Base-by-base conservation (phyloP, 2,888 invertebrate genomes). In the Thymelicus lineola region DNA sequence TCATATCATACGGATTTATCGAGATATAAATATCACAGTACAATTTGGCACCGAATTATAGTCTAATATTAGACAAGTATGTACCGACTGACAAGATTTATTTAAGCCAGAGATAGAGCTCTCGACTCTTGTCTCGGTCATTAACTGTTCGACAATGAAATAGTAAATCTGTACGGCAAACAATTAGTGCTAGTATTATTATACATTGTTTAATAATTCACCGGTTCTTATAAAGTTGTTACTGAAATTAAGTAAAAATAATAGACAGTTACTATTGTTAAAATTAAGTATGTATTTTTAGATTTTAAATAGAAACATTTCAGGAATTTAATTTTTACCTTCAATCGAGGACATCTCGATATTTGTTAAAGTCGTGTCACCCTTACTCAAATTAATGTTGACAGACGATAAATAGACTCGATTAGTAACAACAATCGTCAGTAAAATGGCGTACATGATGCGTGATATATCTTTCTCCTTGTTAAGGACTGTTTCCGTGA, bases 11-110 rank as follows among this genome's bases (percentile, higher is more conserved):
- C 45, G 35, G 42, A 17, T 67, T 55, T 50, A 71, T 71, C 58
- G 42, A 66, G 69, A 72, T 70, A 72, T 46, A 45, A 55, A 68
- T 62, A 83, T 83, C 77, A 79, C 81, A 76, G 78, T 77, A 76
- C 74, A 78, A 82, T 86, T 89, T 88, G 88, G 87, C 87, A 86
- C 77, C 75, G 75, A 77, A 79, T 82, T 76, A 80, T 78, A 78
- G 74, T 85, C 83, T 86, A 85, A 83, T 81, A 82, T 83, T 85
- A 87, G 84, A 83, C 82, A 70, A 81, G 75, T 77, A 82, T 75
- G 75, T 83, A 59, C 64, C 50, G 59, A 76, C 57, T 75, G 72
- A 77, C 77, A 70, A 70, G 69, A 64, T 70, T 63, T 70, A 70
- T 70, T 58, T 70, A 70, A 59, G 58, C 59, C 58, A 6, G 59